Percentiles rank a stretch among this genome's conserved stretches.
Evolutionary conservation across 2,888 invertebrate genomes (phyloP).

Genomic region (Mythimna lalbum): DNA sequence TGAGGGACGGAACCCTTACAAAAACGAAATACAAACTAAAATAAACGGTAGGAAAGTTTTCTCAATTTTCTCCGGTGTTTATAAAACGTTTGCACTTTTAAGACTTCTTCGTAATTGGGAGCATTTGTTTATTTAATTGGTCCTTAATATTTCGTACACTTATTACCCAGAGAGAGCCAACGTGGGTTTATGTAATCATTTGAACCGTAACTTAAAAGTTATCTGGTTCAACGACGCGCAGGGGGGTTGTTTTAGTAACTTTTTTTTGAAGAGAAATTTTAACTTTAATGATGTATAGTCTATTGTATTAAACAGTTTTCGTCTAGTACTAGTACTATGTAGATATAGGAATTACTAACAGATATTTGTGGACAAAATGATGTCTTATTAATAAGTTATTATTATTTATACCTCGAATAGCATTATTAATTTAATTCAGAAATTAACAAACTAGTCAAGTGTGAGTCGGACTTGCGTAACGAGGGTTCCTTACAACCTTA

Average conservation of each 20-base stretch:
- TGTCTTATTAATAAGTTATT: too few relatives aligned
- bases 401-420: neutral
- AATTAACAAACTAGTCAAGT: too few relatives aligned
- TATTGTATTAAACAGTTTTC: too few relatives aligned
- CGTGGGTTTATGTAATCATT: slow-evolving; percentile 29
- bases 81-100: slow-evolving; percentile 32
- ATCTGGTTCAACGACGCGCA: slow-evolving; percentile 22
- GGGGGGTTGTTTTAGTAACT: slow-evolving; percentile 1
- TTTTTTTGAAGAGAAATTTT: slow-evolving; percentile 2
- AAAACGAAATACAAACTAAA: slow-evolving; percentile 12
- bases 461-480: too few relatives aligned
- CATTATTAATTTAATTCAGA: too few relatives aligned
- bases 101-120: slow-evolving; percentile 30
- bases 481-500: too few relatives aligned
- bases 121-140: slow-evolving; percentile 29
- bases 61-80: slow-evolving; percentile 38
- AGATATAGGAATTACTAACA: too few relatives aligned
- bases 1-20: neutral
- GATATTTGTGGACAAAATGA: too few relatives aligned
- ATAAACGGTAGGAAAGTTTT: slow-evolving; percentile 35
- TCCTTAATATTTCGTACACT: slow-evolving; percentile 9
- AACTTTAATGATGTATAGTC: neutral
- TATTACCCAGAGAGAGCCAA: neutral
- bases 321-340: too few relatives aligned
- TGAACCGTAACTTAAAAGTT: slow-evolving; percentile 18